Base-by-base conservation (phyloP, 1,140 invertebrate genomes). In the Megalopta genalis region DNA sequence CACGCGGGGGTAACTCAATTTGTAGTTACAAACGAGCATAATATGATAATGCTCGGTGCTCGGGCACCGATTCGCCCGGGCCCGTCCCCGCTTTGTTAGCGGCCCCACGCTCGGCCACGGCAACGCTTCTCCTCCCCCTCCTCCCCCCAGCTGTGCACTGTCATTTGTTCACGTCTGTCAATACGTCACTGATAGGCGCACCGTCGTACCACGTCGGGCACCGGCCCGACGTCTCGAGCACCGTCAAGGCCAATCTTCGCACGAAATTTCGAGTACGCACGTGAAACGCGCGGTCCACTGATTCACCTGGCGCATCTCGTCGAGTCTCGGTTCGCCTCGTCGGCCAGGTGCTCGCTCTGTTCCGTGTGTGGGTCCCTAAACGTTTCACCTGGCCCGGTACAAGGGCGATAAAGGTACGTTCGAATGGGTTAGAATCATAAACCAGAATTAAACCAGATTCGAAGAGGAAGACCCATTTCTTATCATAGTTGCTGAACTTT, bases 1-100 rank as follows among this genome's bases (percentile, higher is more conserved):
- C 74, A 80, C 88, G 85, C 86, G 86, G 89, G 90, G 91, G 90
- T 92, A 91, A 92, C 91, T 92, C 91, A 92, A 92, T 92, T 92
- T 92, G 91, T 91, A 91, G 91, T 92, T 92, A 92, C 90, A 92
- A 92, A 92, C 89, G 91, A 91, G 91, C 83, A 89, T 92, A 92
- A 92, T 92, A 92, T 92, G 91, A 91, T 92, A 92, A 92, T 92
- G 90, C 86, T 69, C 60, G 65, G 65, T 63, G 81, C 39, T 59
- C 77, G 65, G 21, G 72, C 32, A 62, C 73, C 57, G 83, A 76
- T 71, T 66, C 82, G 60, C 81, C 84, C 69, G 54, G 54, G 78
- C 65, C 80, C 83, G 77, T 84, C 69, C 77, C 73, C 23, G 80
- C 88, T 87, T 88, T 87, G 85, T 88, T 83, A 84, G 79, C 67